These are phyloP conservation scores for Panthera tigris DNA, from an alignment of 2,113 vertebrate genomes.

Conservation along the genomic window DNA sequence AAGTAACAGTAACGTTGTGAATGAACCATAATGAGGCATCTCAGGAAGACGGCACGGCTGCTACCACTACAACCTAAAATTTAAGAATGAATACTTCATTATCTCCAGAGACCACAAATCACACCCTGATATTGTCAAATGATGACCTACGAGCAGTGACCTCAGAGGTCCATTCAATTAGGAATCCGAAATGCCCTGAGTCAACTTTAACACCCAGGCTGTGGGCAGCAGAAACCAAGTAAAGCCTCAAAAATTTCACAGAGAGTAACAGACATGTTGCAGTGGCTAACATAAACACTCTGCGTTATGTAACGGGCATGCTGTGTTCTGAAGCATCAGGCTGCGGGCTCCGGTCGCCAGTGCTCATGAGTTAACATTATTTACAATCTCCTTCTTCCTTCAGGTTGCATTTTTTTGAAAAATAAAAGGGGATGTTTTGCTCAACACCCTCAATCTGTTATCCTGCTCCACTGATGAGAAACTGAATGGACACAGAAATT, in stretches of 20 bases:
- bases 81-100: slow-evolving; percentile 83
- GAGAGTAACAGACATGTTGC: slow-evolving; percentile 56
- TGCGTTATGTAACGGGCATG: neutral
- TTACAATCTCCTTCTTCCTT: slow-evolving; percentile 31
- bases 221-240: slow-evolving; percentile 57
- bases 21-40: slow-evolving; percentile 81
- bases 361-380: neutral
- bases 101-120: slow-evolving; percentile 76
- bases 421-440: neutral
- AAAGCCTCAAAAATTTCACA: slow-evolving; percentile 68
- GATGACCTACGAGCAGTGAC: slow-evolving; percentile 63
- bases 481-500: neutral
- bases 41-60: slow-evolving; percentile 81
- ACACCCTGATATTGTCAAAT: slow-evolving; percentile 66
- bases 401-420: neutral
- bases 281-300: slow-evolving; percentile 30
- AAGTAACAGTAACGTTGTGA: slow-evolving; percentile 75
- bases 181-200: slow-evolving; percentile 71
- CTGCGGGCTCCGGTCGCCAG: neutral
- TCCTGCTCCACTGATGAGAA: neutral
- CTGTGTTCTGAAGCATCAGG: neutral
- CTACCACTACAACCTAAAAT: slow-evolving; percentile 83
- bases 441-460: neutral
- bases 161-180: slow-evolving; percentile 69
- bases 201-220: slow-evolving; percentile 78